Evolutionary conservation across 2,888 invertebrate genomes (phyloP), one percentile per base, ranked within the genome.

Genomic region (Hypena proboscidalis): DNA sequence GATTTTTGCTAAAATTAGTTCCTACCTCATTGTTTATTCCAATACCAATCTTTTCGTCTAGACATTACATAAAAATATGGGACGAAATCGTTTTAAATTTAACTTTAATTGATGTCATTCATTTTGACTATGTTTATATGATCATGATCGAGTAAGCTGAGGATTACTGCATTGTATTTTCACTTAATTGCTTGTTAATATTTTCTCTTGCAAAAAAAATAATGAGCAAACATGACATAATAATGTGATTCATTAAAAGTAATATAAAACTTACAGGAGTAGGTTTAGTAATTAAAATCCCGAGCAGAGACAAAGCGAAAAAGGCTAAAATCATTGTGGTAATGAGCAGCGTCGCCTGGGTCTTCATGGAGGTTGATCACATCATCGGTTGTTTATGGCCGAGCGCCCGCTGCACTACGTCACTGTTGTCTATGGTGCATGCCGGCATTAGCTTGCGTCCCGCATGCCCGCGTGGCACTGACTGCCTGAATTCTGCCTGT

Each of bases 311-410:
- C 59, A 80, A 69, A 70, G 74, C 72, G 56, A 77, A 50, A 50
- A 78, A 67, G 64, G 74, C 67, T 61, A 77, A 74, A 70, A 78
- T 62, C 84, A 86, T 85, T 66, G 65, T 71, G 62, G 68, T 56
- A 50, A 74, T 55, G 58, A 78, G 44, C 51, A 74, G 53, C 45
- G 65, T 59, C 41, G 52, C 67, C 58, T 63, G 67, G 57, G 67
- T 64, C 70, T 65, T 63, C 83, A 82, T 81, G 45, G 52, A 51
- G 66, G 55, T 43, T 57, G 44, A 48, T 64, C 59, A 73, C 64
- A 68, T 69, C 52, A 67, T 60, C 66, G 59, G 22, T 44, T 49
- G 52, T 33, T 38, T 42, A 35, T 38, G 34, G 37, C 17, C 40
- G 29, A 53, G 55, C 54, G 67, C 70, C 66, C 42, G 56, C 58